Evolutionary conservation across 30 jellyfish, hydroid and myxozoan species (phyloP).

Genomic region (Clytia hemisphaerica): DNA sequence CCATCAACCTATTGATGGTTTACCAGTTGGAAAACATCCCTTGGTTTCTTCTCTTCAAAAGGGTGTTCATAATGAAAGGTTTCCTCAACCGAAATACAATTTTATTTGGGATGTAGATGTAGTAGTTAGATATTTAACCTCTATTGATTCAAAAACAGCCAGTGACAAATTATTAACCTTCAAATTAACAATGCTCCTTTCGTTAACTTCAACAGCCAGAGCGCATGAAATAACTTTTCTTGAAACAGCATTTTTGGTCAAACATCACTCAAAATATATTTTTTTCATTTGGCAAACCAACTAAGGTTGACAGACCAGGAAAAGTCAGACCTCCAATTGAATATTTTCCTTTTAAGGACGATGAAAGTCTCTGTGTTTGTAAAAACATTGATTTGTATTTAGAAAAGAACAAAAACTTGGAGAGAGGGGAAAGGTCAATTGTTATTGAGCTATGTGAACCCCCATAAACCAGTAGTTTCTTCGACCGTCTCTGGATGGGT

Average conservation of each 20-base stretch:
- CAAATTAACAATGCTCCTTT: neutral
- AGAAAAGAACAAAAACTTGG: neutral
- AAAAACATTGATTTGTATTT: neutral
- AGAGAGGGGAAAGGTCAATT: neutral
- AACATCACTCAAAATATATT: neutral
- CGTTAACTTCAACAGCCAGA: slow-evolving; percentile 2
- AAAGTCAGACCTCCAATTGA: neutral
- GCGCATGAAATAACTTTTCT: neutral
- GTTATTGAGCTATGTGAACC: neutral
- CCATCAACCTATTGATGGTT: neutral
- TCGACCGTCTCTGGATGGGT: neutral
- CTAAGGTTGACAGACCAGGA: neutral
- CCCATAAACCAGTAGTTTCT: neutral
- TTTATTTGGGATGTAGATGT: neutral
- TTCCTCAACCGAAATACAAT: neutral
- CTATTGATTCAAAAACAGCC: neutral
- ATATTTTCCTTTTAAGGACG: neutral
- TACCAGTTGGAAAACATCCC: neutral
- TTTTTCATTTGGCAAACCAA: neutral
- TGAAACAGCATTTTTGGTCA: neutral
- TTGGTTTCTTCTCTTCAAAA: neutral
- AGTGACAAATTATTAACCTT: neutral
- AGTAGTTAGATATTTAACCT: neutral
- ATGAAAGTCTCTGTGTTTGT: neutral
- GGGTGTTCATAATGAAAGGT: slow-evolving; percentile 1